Evolutionary conservation across 2,797 vertebrate genomes (phyloP), one percentile per base, ranked within the genome.

Genomic region (Scleropages formosus): DNA sequence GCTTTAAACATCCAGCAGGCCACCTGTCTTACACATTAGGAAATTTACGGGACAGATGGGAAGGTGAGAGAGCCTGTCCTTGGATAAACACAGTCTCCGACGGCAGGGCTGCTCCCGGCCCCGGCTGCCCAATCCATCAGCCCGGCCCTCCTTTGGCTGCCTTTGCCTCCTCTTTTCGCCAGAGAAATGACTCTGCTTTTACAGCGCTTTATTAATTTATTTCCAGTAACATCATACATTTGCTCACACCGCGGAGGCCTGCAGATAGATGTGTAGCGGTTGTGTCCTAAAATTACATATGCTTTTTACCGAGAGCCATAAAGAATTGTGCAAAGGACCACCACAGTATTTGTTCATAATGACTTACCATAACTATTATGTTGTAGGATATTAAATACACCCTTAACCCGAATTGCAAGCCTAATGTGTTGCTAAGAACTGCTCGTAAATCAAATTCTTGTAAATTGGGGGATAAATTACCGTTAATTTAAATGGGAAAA

Each of bases 11-110:
- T 91, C 90, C 87, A 91, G 89, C 90, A 90, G 85, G 89, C 93
- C 93, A 95, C 94, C 93, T 95, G 93, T 94, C 92, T 93, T 85
- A 88, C 89, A 91, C 90, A 92, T 93, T 91, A 93, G 89, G 90
- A 91, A 91, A 91, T 93, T 91, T 90, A 90, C 90, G 90, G 92
- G 92, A 92, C 94, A 94, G 94, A 95, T 95, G 93, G 93, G 89
- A 90, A 93, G 92, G 91, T 93, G 91, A 93, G 92, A 89, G 86
- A 88, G 88, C 89, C 89, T 91, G 92, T 93, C 93, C 93, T 93
- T 94, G 93, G 90, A 90, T 92, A 90, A 90, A 91, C 88, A 91
- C 90, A 89, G 88, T 90, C 83, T 89, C 89, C 80, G 80, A 79
- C 81, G 88, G 82, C 81, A 84, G 85, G 78, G 88, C 76, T 75